Evolutionary conservation across 2,888 invertebrate species (phyloP).

Genomic region (Stenchaetothrips biformis): DNA sequence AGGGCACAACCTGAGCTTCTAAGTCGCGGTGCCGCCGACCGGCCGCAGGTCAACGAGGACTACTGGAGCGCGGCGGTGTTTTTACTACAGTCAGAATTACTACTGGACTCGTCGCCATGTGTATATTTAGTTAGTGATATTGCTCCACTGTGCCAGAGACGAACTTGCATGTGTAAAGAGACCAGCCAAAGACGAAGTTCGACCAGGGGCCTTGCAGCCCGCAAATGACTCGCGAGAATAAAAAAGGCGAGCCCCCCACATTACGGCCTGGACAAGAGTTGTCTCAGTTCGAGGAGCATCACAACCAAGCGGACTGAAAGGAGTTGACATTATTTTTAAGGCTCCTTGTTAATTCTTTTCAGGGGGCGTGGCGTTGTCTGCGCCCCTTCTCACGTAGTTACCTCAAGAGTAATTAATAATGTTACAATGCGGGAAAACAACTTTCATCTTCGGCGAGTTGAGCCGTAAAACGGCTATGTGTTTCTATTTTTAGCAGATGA

Average conservation of each 20-base stretch:
- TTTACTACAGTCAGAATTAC: conserved; percentile 7
- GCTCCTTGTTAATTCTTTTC: not conserved
- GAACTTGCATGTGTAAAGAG: not conserved
- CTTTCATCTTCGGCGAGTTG: too few relatives aligned
- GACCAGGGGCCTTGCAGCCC: not conserved
- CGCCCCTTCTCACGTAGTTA: not conserved
- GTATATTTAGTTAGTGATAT: conserved; percentile 17
- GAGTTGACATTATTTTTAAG: not conserved
- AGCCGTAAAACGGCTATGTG: too few relatives aligned
- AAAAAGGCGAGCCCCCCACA: not conserved
- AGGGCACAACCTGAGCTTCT: conserved; percentile 48
- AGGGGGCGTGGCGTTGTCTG: not conserved
- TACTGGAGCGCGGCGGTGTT: not conserved
- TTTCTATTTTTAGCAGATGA: too few relatives aligned
- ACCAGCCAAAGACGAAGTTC: not conserved
- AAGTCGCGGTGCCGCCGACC: conserved; percentile 27
- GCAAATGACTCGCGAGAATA: not conserved
- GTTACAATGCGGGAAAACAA: too few relatives aligned
- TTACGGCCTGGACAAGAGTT: too few relatives aligned
- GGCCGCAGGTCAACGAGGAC: not conserved
- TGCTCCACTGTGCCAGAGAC: conserved; percentile 7
- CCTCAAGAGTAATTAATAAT: not conserved
- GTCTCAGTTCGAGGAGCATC: not conserved
- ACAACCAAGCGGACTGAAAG: conserved; percentile 1
- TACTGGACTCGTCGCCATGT: conserved; percentile 13